These are phyloP conservation scores for Brenthis hecate DNA, from an alignment of 2,888 invertebrate species.

Conservation along the genomic window DNA sequence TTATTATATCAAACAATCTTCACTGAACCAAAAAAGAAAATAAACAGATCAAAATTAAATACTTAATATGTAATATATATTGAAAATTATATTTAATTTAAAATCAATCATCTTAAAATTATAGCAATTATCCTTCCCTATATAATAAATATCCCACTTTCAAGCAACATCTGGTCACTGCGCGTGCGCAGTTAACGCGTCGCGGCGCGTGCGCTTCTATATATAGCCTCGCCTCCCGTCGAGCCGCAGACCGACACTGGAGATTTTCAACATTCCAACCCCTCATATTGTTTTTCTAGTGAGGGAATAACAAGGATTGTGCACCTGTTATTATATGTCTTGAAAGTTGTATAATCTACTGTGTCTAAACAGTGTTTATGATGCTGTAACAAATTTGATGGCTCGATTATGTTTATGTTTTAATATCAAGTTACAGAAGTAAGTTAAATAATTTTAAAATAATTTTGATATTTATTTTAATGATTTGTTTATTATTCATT, in stretches of 20 bases:
- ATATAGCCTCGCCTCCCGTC: constrained; percentile 67
- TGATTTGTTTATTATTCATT: too few relatives aligned
- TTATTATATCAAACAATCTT: too few relatives aligned
- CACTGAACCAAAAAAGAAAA: too few relatives aligned
- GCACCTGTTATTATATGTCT: constrained; percentile 34
- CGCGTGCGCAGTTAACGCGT: constrained; percentile 58
- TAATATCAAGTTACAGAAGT: background rate
- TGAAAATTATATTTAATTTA: too few relatives aligned
- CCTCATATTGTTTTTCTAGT: constrained; percentile 54
- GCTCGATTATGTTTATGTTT: background rate
- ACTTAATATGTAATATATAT: too few relatives aligned
- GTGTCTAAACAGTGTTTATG: background rate
- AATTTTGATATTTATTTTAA: too few relatives aligned
- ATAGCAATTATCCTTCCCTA: too few relatives aligned
- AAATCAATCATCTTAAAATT: too few relatives aligned
- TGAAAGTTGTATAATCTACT: constrained; percentile 2
- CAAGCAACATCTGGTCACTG: constrained; percentile 46
- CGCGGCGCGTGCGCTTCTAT: constrained; percentile 71
- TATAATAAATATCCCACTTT: constrained; percentile 28
- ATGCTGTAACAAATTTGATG: background rate
- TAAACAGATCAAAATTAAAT: too few relatives aligned
- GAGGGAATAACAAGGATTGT: constrained; percentile 28
- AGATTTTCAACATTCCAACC: constrained; percentile 65
- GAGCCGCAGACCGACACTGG: constrained; percentile 65
- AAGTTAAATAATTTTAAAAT: too few relatives aligned